These are phyloP conservation scores for Mythimna loreyi DNA, from an alignment of 2,888 invertebrate genomes.

Conservation along the genomic window DNA sequence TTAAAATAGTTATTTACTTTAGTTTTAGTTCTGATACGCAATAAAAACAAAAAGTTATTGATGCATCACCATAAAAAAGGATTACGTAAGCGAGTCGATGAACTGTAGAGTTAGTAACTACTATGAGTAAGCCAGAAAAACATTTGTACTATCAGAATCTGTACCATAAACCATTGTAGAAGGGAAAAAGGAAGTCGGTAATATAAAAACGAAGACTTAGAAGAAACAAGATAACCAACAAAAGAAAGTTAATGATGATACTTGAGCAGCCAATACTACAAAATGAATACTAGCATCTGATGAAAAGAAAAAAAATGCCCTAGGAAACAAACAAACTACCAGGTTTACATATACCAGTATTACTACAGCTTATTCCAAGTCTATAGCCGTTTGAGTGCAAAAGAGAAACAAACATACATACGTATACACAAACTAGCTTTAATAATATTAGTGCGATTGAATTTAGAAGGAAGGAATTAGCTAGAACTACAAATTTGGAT, in stretches of 20 bases:
- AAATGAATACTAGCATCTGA: not conserved
- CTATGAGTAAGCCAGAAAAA: conserved; percentile 30
- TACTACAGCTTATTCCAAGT: too few relatives aligned
- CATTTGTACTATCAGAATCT: not conserved
- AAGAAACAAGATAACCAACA: not conserved
- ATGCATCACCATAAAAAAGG: conserved; percentile 37
- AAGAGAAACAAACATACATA: too few relatives aligned
- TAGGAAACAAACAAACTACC: too few relatives aligned
- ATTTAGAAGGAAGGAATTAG: too few relatives aligned
- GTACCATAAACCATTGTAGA: not conserved
- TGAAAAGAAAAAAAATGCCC: too few relatives aligned
- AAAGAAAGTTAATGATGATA: not conserved
- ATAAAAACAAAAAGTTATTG: conserved; percentile 35
- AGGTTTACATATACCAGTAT: too few relatives aligned
- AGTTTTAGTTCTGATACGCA: conserved; percentile 7
- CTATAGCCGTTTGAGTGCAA: too few relatives aligned
- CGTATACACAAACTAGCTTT: not conserved
- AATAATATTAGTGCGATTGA: too few relatives aligned
- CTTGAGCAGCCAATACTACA: not conserved
- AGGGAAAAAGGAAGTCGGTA: not conserved
- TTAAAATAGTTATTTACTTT: conserved; percentile 33
- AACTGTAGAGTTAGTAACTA: conserved; percentile 44
- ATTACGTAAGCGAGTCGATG: conserved; percentile 54
- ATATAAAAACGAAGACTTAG: not conserved
- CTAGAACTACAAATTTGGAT: not conserved